A percentile compares a stretch with the other conserved stretches of the same genome.
Evolutionary conservation across 2,113 vertebrate species (phyloP).

Genomic region (Bambusicola thoracicus): DNA sequence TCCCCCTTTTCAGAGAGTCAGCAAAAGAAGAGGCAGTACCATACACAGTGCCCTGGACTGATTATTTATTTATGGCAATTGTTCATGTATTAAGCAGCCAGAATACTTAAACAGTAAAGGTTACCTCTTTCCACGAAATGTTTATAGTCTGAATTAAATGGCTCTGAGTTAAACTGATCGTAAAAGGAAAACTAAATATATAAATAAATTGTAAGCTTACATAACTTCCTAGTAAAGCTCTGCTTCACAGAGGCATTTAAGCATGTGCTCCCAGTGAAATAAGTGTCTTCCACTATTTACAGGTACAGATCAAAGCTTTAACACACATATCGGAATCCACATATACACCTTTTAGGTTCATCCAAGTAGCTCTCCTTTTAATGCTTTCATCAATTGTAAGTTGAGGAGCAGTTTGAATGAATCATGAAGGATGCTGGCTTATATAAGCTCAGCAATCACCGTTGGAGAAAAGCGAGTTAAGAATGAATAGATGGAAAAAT

Average conservation of each 20-base stretch:
- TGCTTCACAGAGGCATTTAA: background rate
- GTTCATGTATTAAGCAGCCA: background rate
- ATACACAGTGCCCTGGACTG: background rate
- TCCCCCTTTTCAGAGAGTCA: background rate
- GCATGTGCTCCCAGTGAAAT: background rate
- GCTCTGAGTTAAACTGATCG: background rate
- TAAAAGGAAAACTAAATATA: background rate
- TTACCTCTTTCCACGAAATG: background rate
- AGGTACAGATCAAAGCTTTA: background rate
- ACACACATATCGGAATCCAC: background rate
- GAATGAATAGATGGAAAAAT: background rate
- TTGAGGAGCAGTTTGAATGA: background rate
- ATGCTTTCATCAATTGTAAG: background rate
- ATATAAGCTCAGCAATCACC: background rate
- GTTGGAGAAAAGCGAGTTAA: background rate
- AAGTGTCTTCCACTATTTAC: background rate
- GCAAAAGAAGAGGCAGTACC: background rate
- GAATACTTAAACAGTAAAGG: background rate
- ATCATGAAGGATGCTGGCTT: background rate
- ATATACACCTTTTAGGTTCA: background rate
- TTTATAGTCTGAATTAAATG: slow-evolving; percentile 10
- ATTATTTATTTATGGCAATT: slow-evolving; percentile 2
- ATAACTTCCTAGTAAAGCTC: background rate
- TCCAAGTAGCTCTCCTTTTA: background rate
- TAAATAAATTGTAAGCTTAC: background rate